Evolutionary conservation across 92 coral and sea anemone genomes (phyloP).

Genomic region (Paramuricea clavata): DNA sequence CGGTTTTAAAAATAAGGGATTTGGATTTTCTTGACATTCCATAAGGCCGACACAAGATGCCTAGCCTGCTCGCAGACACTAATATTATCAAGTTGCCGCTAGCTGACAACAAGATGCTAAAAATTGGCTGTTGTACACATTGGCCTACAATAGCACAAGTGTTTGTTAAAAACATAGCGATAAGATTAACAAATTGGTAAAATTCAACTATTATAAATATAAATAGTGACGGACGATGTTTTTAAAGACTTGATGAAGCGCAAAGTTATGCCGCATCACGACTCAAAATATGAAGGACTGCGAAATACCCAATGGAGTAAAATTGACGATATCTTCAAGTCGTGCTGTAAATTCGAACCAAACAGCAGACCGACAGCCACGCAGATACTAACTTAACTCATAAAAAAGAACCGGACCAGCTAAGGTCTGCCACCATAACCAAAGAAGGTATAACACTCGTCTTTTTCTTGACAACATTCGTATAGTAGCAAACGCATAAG

Average conservation of each 20-base stretch:
- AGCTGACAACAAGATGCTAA: too few relatives aligned
- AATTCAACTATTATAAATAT: background rate
- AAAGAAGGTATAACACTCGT: conserved; percentile 42
- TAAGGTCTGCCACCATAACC: background rate
- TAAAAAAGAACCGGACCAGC: background rate
- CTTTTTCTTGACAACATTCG: conserved; percentile 82
- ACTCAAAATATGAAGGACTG: background rate
- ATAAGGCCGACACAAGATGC: too few relatives aligned
- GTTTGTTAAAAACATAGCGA: background rate
- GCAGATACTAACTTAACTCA: background rate
- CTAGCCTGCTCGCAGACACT: too few relatives aligned
- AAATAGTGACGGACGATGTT: background rate
- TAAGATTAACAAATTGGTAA: background rate
- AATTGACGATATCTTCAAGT: conserved; percentile 1
- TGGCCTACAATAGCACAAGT: background rate
- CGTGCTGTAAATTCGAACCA: background rate
- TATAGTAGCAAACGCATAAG: conserved; percentile 72
- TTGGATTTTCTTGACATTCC: too few relatives aligned
- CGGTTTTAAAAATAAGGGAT: too few relatives aligned
- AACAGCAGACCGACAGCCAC: background rate
- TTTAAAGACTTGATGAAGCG: background rate
- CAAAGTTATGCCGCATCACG: background rate
- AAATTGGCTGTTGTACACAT: background rate
- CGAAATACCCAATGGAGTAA: conserved; percentile 10
- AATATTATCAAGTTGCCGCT: too few relatives aligned